Conservation (phyloP, 1,140 invertebrate genomes). For the Eubasilissa regina region DNA sequence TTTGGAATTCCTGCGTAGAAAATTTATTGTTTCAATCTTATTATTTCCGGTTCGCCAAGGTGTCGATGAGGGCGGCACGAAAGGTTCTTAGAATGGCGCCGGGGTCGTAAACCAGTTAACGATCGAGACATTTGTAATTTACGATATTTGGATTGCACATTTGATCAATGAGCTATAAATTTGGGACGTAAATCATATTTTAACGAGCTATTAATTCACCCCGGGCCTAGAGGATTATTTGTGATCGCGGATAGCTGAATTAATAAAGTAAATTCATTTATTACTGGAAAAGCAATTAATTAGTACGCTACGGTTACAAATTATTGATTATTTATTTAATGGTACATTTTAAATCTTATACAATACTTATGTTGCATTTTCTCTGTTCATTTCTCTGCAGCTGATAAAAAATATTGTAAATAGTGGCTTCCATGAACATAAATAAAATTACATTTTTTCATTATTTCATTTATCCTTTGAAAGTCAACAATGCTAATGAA, state of each 20-base stretch:
- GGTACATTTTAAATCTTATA: too few relatives aligned
- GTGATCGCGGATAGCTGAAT: background rate
- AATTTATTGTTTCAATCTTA: constrained; percentile 11
- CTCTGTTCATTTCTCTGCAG: too few relatives aligned
- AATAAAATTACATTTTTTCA: too few relatives aligned
- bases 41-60: background rate
- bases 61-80: too few relatives aligned
- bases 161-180: constrained; percentile 35
- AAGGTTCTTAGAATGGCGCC: constrained; percentile 13
- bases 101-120: constrained; percentile 2
- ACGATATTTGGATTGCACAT: constrained; percentile 27
- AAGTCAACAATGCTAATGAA: too few relatives aligned
- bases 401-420: too few relatives aligned
- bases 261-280: background rate
- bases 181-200: constrained; percentile 31
- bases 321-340: background rate
- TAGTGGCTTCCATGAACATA: too few relatives aligned
- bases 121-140: background rate
- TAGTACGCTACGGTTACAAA: background rate
- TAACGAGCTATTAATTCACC: constrained; percentile 28
- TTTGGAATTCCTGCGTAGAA: background rate
- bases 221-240: too few relatives aligned
- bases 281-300: background rate
- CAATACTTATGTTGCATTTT: too few relatives aligned
- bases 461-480: too few relatives aligned